Base-by-base conservation (phyloP, 2,888 invertebrate species). In the Ephialtes manifestator region DNA sequence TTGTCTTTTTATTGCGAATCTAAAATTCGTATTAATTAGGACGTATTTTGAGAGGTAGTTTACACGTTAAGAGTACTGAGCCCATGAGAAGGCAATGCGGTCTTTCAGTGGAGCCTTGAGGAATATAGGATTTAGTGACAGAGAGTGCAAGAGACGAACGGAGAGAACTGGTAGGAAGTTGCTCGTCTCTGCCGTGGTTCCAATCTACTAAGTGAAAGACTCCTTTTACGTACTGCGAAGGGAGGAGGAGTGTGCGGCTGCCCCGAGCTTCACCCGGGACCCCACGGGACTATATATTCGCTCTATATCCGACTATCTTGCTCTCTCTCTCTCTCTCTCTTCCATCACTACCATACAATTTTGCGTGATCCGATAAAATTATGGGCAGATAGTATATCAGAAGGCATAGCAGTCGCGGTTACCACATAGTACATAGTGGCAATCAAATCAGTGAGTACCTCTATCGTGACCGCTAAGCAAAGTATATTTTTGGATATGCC, bases 181-280 rank as follows among this genome's bases (percentile, higher is more conserved):
- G 58, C 35, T 63, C 76, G 81, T 76, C 60, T 68, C 65, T 67
- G 53, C 78, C 70, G 43, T 48, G 83, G 88, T 89, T 91, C 89
- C 91, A 92, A 92, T 92, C 90, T 91, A 81, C 92, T 92, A 92
- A 92, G 92, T 92, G 91, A 92, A 92, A 91, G 89, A 89, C 86
- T 88, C 84, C 75, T 84, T 82, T 86, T 58, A 70, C 65, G 48
- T 76, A 76, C 65, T 58, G 18, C 11, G 18, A 48, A 46, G 35
- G 10, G 46, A 65, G 20, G 67, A 39, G 79, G 68, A 67, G 31
- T 35, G 31, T 46, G 60, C 18, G 60, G 51, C 48, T 63, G 35
- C 24, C 51, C 51, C 35, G 53, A 39, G n/a, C 53, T 76, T 78
- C 74, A 60, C 48, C 39, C 31, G 43, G 51, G 46, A 18, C 75